A percentile compares a stretch with the other conserved stretches of the same genome.
Evolutionary conservation across 2,888 invertebrate species (phyloP).

Genomic region (Chromoteleia sp.): DNA sequence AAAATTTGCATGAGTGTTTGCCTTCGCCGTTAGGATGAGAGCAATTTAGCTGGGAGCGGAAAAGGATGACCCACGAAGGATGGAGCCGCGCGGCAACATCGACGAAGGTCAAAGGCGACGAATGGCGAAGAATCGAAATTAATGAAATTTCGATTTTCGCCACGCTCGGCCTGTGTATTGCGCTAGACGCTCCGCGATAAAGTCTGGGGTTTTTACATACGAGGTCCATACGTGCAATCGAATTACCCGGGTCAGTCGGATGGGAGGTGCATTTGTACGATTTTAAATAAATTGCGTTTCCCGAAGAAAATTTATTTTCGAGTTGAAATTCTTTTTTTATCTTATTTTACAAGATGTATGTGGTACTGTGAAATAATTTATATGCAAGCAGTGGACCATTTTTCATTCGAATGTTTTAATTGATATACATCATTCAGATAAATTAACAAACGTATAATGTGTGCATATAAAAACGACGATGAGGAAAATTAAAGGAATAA

Average conservation of each 20-base stretch:
- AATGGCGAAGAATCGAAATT: slow-evolving; percentile 69
- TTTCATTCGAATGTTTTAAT: too few relatives aligned
- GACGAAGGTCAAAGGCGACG: slow-evolving; percentile 34
- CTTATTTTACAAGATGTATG: not conserved
- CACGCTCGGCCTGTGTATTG: not conserved
- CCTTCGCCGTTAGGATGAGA: slow-evolving; percentile 73
- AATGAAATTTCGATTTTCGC: slow-evolving; percentile 72
- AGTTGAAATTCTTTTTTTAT: not conserved
- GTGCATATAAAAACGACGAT: too few relatives aligned
- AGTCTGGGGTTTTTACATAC: slow-evolving; percentile 5
- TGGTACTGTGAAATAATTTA: not conserved
- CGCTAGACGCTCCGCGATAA: slow-evolving; percentile 12
- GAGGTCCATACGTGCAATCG: not conserved
- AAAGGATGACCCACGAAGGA: slow-evolving; percentile 61
- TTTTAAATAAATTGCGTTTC: slow-evolving; percentile 9
- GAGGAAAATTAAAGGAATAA: too few relatives aligned
- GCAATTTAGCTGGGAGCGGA: slow-evolving; percentile 67
- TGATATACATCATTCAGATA: too few relatives aligned
- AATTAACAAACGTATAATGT: too few relatives aligned
- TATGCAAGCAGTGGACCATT: not conserved
- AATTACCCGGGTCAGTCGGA: slow-evolving; percentile 9
- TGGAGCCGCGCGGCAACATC: not conserved
- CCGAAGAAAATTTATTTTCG: slow-evolving; percentile 1
- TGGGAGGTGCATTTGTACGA: slow-evolving; percentile 2
- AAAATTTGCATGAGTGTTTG: slow-evolving; percentile 80